phyloP scores from a whole-genome alignment of 92 coral and sea anemone genomes.

The Anthopleura xanthogrammica region DNA sequence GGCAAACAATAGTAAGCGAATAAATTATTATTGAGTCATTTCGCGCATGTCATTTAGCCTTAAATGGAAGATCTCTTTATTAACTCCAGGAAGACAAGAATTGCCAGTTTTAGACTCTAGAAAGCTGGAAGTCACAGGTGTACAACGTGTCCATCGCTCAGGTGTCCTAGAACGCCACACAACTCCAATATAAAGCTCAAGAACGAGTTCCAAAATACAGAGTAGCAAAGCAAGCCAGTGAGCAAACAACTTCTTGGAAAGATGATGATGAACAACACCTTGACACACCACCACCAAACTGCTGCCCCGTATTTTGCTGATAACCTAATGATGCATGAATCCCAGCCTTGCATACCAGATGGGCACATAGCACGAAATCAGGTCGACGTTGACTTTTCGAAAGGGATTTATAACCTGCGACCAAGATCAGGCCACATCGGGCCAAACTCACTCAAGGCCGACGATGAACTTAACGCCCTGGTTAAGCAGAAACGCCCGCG shows the following conservation, averaged over 20 bases:
- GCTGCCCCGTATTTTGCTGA: conserved; percentile 52
- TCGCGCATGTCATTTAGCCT: conserved; percentile 31
- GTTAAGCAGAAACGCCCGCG: conserved; percentile 76
- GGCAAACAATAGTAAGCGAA: conserved; percentile 23
- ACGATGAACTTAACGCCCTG: conserved; percentile 47
- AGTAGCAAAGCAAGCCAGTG: background rate
- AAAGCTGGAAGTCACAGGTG: conserved; percentile 35
- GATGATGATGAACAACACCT: conserved; percentile 60
- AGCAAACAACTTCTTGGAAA: conserved; percentile 9
- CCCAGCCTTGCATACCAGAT: conserved; percentile 62
- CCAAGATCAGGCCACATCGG: conserved; percentile 62
- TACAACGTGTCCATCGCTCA: conserved; percentile 42
- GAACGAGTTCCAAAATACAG: conserved; percentile 17
- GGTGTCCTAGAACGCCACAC: conserved; percentile 42
- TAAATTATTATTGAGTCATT: conserved; percentile 22
- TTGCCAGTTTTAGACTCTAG: conserved; percentile 33
- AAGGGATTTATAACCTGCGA: conserved; percentile 85
- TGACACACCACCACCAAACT: conserved; percentile 42
- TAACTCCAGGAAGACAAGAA: conserved; percentile 26
- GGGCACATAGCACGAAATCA: conserved; percentile 51
- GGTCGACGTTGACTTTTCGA: conserved; percentile 73
- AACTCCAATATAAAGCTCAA: conserved; percentile 37
- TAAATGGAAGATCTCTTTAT: conserved; percentile 27
- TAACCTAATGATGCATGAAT: conserved; percentile 64
- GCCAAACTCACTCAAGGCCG: conserved; percentile 50